Evolutionary conservation across 1,140 invertebrate genomes (phyloP).

Genomic region (Papilio machaon): DNA sequence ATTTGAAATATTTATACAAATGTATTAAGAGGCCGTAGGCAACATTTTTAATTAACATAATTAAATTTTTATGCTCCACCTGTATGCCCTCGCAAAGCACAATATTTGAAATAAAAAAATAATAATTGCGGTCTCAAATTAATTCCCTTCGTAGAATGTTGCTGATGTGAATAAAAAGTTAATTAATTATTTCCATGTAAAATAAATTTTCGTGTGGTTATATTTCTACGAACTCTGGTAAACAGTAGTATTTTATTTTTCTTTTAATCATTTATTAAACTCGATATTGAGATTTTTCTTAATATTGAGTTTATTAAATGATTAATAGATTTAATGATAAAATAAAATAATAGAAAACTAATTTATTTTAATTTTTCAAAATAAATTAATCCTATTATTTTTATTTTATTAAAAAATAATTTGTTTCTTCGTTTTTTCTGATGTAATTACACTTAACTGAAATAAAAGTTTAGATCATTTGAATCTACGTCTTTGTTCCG

Average conservation of each 20-base stretch:
- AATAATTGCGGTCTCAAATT: conserved; percentile 7
- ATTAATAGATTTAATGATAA: too few species aligned
- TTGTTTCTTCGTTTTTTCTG: too few species aligned
- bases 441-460: neutral
- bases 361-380: too few species aligned
- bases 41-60: conserved; percentile 13
- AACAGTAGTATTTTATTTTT: neutral
- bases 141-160: neutral
- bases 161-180: conserved; percentile 1
- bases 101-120: conserved; percentile 12
- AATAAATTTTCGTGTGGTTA: neutral
- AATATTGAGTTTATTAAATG: too few species aligned
- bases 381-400: too few species aligned
- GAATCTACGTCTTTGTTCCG: neutral
- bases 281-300: neutral
- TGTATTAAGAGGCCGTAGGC: neutral
- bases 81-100: neutral
- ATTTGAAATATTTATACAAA: neutral
- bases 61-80: conserved; percentile 11
- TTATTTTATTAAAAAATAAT: too few species aligned
- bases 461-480: neutral
- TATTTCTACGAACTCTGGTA: neutral
- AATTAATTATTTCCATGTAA: neutral
- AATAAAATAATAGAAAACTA: too few species aligned
- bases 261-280: neutral